phyloP scores from a whole-genome alignment of 2,797 vertebrate species.

The Macropodus opercularis region DNA sequence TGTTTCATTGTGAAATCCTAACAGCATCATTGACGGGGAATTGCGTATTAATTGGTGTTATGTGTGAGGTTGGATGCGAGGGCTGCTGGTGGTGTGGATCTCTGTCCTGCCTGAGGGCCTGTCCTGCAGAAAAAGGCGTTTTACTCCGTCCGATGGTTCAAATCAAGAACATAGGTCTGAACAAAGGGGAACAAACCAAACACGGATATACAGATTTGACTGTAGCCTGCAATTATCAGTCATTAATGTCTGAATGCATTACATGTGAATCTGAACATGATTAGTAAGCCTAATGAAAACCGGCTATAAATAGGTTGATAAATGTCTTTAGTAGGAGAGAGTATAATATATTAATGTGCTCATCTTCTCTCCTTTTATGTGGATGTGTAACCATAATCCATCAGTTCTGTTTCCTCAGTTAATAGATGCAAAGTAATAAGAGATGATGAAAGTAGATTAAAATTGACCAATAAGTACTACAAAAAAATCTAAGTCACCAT shows the following conservation, averaged over 20 bases:
- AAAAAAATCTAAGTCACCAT: too few relatives aligned
- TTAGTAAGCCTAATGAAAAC: not conserved
- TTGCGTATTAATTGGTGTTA: not conserved
- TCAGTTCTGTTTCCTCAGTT: too few relatives aligned
- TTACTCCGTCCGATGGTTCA: constrained; percentile 38
- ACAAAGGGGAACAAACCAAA: not conserved
- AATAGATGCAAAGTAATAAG: not conserved
- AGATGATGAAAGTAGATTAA: not conserved
- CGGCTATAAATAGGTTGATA: not conserved
- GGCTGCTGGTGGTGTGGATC: constrained; percentile 19
- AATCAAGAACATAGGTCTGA: constrained; percentile 26
- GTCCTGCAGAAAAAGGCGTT: constrained; percentile 70
- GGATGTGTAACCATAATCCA: too few relatives aligned
- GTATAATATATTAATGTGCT: too few relatives aligned
- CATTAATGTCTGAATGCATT: not conserved
- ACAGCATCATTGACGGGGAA: not conserved
- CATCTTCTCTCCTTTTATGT: too few relatives aligned
- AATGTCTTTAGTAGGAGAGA: not conserved
- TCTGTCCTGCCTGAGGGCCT: constrained; percentile 44
- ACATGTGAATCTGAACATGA: not conserved
- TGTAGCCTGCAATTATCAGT: too few relatives aligned
- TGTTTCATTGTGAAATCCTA: constrained; percentile 43
- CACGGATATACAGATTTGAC: too few relatives aligned
- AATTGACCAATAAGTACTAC: not conserved
- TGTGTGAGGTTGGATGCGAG: constrained; percentile 35